Evolutionary conservation across 2,113 vertebrate genomes (phyloP), one percentile per base, ranked within the genome.

Genomic region (Gorilla gorilla): DNA sequence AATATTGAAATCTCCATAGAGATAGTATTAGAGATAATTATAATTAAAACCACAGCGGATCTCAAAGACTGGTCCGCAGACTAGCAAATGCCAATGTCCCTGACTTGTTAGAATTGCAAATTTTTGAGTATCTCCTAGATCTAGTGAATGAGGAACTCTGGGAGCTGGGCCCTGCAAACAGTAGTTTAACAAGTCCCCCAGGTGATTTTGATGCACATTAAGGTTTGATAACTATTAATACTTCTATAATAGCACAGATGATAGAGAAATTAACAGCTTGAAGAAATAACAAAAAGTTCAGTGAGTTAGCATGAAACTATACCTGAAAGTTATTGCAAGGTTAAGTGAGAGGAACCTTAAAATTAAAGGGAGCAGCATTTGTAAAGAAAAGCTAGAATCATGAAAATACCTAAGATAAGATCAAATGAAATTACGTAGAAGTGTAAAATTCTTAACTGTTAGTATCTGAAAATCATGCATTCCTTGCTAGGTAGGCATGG

Each of bases 391-490:
- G 22, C 10, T 81, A 45, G 43, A 50, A 48, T 66, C 35, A 86
- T 8, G 30, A 78, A 43, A 61, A 92, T 57, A 75, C 17, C 14
- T 84, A 48, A 14, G 40, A 10, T 45, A 75, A 83, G 64, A 32
- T 5, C 20, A 61, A 87, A 85, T 78, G 61, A 68, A 68, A 76
- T 70, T 57, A 64, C 13, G 11, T 64, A 45, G 72, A 87, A 90
- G 55, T 45, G 48, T 40, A 40, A 64, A 23, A 91, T 5, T 66
- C 50, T 82, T 72, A 57, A 22, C 18, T 91, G 59, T 84, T 89
- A 79, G 25, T 72, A 86, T 45, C 14, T 18, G 40, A 95, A 96
- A 96, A 91, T 64, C 61, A 64, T 30, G n/a, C n/a, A 93, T 25
- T 72, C 38, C 52, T 38, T 38, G 50, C 16, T 79, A 68, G 70